Evolutionary conservation across 2,797 vertebrate genomes (phyloP).

Genomic region (Brachyalestes nurse): DNA sequence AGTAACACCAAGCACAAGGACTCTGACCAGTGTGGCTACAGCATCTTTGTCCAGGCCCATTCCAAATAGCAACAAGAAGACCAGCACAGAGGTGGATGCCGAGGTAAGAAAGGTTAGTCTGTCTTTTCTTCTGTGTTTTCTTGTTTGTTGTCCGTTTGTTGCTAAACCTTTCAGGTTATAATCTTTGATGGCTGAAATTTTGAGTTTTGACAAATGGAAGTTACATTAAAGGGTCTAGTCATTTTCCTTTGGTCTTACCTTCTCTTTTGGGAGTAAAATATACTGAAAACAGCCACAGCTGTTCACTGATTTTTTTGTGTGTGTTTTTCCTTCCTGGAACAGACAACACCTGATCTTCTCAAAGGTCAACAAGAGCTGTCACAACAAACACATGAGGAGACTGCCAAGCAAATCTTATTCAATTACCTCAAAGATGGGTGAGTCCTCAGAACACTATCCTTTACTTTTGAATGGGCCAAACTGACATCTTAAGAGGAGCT

Average conservation of each 20-base stretch:
- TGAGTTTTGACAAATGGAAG: not conserved
- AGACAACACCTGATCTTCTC: slow-evolving; percentile 95
- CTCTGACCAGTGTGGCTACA: slow-evolving; percentile 53
- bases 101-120: slow-evolving; percentile 66
- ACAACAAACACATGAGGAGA: slow-evolving; percentile 95
- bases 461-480: not conserved
- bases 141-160: not conserved
- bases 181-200: not conserved
- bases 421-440: slow-evolving; percentile 97
- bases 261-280: not conserved
- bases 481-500: slow-evolving; percentile 16
- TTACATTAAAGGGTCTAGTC: not conserved
- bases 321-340: slow-evolving; percentile 48
- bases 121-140: not conserved
- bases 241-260: not conserved
- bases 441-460: slow-evolving; percentile 49
- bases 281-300: not conserved
- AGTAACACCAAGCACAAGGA: slow-evolving; percentile 55
- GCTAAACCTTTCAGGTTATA: not conserved
- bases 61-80: slow-evolving; percentile 58
- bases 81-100: slow-evolving; percentile 65
- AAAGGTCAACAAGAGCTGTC: slow-evolving; percentile 94
- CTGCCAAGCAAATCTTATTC: slow-evolving; percentile 96
- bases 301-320: slow-evolving; percentile 6
- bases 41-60: slow-evolving; percentile 59